Conservation (phyloP, 2,797 vertebrate species). For the Halcyon badia region DNA sequence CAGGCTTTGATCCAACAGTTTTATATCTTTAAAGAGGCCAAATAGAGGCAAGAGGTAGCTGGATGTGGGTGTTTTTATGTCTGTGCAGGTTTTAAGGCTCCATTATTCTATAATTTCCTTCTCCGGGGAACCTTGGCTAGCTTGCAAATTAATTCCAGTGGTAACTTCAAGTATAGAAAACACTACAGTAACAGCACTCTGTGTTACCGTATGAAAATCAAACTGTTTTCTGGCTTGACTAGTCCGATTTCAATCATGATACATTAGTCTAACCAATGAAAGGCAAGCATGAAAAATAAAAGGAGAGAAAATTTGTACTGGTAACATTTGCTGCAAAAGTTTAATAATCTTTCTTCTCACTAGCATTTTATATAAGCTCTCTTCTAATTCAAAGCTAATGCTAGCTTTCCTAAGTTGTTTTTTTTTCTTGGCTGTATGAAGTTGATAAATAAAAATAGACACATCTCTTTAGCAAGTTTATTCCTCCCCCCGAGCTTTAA, state of each 20-base stretch:
- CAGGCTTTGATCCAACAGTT: constrained; percentile 19
- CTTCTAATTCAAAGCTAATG: background rate
- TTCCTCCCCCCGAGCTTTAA: background rate
- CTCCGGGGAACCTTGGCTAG: background rate
- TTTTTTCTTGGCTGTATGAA: background rate
- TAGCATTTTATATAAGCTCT: background rate
- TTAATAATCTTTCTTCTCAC: background rate
- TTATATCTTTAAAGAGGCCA: background rate
- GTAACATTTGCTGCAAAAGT: background rate
- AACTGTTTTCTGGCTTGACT: background rate
- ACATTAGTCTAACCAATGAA: background rate
- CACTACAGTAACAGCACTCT: background rate
- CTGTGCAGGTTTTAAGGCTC: background rate
- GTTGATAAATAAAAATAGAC: background rate
- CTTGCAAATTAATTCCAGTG: background rate
- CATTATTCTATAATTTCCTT: background rate
- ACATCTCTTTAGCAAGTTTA: background rate
- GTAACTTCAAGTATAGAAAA: background rate
- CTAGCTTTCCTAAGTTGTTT: background rate
- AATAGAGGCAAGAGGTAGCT: background rate
- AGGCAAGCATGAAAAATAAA: background rate
- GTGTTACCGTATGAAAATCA: background rate
- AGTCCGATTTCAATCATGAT: background rate
- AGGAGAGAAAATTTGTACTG: background rate
- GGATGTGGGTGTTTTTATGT: background rate